A percentile compares a stretch with the other conserved stretches of the same genome.
These are phyloP conservation scores for Melanotaenia duboulayi DNA, from an alignment of 2,113 vertebrate species.

Conservation along the genomic window DNA sequence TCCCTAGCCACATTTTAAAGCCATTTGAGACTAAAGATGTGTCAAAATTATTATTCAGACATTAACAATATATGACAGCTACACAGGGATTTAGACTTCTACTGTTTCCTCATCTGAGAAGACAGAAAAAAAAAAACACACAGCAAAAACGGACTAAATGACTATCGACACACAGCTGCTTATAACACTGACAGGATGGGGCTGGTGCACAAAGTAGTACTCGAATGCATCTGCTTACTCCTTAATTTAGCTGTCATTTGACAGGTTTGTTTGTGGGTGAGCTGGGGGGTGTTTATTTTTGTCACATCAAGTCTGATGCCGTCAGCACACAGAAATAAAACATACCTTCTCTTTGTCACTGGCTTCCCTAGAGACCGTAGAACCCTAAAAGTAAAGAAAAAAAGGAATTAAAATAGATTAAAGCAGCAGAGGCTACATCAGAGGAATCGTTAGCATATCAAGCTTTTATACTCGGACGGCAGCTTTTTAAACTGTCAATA, in stretches of 20 bases:
- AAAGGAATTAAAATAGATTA: constrained; percentile 44
- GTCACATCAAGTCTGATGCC: constrained; percentile 36
- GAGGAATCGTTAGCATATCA: constrained; percentile 19
- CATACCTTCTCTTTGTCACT: constrained; percentile 96
- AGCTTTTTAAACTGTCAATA: constrained; percentile 28
- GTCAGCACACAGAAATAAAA: constrained; percentile 35
- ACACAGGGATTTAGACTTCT: neutral
- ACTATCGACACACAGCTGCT: too few species aligned
- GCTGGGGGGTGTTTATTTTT: constrained; percentile 54
- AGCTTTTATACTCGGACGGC: neutral
- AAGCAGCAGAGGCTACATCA: constrained; percentile 23
- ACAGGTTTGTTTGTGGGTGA: constrained; percentile 39
- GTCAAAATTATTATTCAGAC: neutral
- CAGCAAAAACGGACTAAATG: too few species aligned
- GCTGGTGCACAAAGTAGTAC: neutral
- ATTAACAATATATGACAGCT: neutral
- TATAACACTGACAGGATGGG: neutral
- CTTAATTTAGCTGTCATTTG: constrained; percentile 47
- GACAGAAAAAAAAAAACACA: too few species aligned
- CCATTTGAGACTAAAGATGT: neutral
- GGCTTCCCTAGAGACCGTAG: constrained; percentile 94
- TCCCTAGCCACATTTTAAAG: neutral
- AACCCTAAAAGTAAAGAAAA: constrained; percentile 83
- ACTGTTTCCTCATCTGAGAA: too few species aligned
- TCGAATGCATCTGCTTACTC: constrained; percentile 27